phyloP scores from a whole-genome alignment of 2,888 invertebrate genomes.

The Poecilus cupreus region DNA sequence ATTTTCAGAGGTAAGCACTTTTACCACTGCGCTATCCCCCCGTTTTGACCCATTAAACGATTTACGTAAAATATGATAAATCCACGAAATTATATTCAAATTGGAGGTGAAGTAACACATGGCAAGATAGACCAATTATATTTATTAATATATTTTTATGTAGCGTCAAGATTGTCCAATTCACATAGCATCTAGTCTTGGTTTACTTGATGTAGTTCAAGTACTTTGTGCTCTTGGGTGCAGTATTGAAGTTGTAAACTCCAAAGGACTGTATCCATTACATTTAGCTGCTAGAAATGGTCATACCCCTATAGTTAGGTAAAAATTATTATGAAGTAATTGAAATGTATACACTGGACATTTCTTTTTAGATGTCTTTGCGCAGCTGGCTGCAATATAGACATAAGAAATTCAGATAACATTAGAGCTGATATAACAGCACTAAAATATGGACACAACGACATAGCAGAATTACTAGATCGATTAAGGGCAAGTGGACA shows the following conservation, averaged over 20 bases:
- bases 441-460: conserved; percentile 82
- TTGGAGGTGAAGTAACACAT: no score
- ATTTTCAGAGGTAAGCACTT: no score
- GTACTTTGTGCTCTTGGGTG: conserved; percentile 77
- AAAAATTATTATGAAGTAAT: neutral
- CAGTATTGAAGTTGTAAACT: conserved; percentile 78
- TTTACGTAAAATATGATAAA: no score
- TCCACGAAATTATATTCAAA: no score
- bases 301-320: conserved; percentile 81
- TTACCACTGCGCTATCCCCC: no score
- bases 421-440: conserved; percentile 86
- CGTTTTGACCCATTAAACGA: no score
- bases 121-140: no score
- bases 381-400: conserved; percentile 82
- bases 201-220: conserved; percentile 76
- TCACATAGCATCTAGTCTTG: conserved; percentile 76
- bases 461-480: conserved; percentile 81
- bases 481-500: conserved; percentile 77
- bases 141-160: no score
- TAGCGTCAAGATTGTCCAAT: conserved; percentile 78
- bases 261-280: conserved; percentile 78
- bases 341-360: neutral
- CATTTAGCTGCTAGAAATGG: conserved; percentile 84
- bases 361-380: conserved; percentile 76
- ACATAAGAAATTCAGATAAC: conserved; percentile 80